Conservation (phyloP, 2,113 vertebrate species). For the Papio anubis region DNA sequence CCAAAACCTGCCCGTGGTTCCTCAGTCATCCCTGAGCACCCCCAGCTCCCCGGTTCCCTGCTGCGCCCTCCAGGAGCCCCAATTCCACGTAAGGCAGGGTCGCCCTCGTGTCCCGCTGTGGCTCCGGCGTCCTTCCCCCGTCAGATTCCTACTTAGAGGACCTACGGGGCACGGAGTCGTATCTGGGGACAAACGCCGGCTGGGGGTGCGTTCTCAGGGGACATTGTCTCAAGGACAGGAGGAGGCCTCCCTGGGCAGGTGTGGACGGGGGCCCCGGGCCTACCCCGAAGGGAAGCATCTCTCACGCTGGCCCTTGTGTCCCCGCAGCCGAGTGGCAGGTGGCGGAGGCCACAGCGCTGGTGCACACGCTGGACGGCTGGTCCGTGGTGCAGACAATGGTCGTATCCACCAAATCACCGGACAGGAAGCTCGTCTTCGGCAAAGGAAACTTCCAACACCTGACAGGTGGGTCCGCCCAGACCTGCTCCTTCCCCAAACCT, state of each 20-base stretch:
- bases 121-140: background rate
- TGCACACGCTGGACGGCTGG: slow-evolving; percentile 92
- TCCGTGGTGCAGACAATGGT: slow-evolving; percentile 88
- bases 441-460: slow-evolving; percentile 91
- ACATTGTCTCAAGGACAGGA: background rate
- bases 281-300: fast-evolving
- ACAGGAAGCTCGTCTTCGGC: slow-evolving; percentile 90
- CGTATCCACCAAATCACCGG: slow-evolving; percentile 90
- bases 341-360: slow-evolving; percentile 90
- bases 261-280: fast-evolving
- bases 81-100: background rate
- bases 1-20: too few species aligned
- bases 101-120: fast-evolving
- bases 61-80: background rate
- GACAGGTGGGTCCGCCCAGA: slow-evolving; percentile 84
- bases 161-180: background rate
- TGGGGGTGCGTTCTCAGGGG: background rate
- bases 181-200: background rate
- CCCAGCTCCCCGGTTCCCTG: too few species aligned
- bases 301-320: background rate
- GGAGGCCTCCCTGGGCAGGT: background rate
- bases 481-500: background rate
- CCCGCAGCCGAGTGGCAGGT: slow-evolving; percentile 90
- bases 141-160: background rate
- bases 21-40: too few species aligned